A percentile compares a stretch with the other conserved stretches of the same genome.
These are phyloP conservation scores for Dendrolimus kikuchii DNA, from an alignment of 1,140 invertebrate genomes.

Conservation along the genomic window DNA sequence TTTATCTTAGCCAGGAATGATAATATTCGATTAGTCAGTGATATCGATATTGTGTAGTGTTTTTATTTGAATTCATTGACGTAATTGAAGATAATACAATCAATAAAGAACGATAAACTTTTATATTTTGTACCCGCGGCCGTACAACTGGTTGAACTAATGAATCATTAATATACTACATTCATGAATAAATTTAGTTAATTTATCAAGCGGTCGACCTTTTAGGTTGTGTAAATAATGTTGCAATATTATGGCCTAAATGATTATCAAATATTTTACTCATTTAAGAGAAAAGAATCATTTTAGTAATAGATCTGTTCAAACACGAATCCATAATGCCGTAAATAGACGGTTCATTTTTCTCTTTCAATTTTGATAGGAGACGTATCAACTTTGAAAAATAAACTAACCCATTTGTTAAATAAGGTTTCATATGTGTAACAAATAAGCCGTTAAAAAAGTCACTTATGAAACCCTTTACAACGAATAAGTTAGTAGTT, in stretches of 20 bases:
- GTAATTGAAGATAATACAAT: conserved; percentile 18
- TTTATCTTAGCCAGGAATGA: conserved; percentile 26
- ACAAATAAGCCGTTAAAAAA: too few relatives aligned
- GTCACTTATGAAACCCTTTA: too few relatives aligned
- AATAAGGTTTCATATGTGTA: too few relatives aligned
- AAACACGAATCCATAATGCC: too few relatives aligned
- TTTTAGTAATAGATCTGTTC: too few relatives aligned
- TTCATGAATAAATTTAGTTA: not conserved
- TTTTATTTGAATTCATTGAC: conserved; percentile 23
- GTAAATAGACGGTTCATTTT: too few relatives aligned
- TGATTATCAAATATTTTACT: not conserved
- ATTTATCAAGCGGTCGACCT: not conserved
- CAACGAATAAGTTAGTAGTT: too few relatives aligned
- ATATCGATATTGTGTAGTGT: conserved; percentile 14
- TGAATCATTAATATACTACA: not conserved
- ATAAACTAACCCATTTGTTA: too few relatives aligned
- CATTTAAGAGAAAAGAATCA: not conserved
- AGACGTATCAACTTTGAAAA: too few relatives aligned
- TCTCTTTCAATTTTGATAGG: too few relatives aligned
- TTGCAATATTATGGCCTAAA: conserved; percentile 14
- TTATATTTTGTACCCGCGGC: not conserved
- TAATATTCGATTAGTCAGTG: conserved; percentile 24
- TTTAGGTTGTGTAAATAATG: conserved; percentile 2
- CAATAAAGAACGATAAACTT: conserved; percentile 8
- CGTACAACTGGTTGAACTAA: not conserved